Evolutionary conservation across 1,140 invertebrate genomes (phyloP).

Genomic region (Papilio machaon): DNA sequence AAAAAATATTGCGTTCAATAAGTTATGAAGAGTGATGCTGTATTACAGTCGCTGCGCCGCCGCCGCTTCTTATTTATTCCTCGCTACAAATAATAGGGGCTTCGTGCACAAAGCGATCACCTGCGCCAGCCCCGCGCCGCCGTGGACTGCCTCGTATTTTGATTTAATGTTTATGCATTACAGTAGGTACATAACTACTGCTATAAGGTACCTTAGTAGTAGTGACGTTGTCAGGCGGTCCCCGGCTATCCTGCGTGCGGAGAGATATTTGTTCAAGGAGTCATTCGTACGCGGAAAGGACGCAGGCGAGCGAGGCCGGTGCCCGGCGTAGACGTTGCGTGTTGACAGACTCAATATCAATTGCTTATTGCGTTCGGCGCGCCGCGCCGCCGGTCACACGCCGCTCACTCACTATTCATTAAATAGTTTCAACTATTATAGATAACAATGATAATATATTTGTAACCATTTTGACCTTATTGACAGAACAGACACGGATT

Average conservation of each 20-base stretch:
- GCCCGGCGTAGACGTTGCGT: no score
- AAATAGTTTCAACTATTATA: not conserved
- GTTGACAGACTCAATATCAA: conserved; percentile 34
- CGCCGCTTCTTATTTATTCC: not conserved
- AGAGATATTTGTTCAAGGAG: no score
- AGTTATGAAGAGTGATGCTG: not conserved
- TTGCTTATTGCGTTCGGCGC: conserved; percentile 10
- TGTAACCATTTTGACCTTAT: no score
- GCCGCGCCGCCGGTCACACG: conserved; percentile 15
- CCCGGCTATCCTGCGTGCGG: no score
- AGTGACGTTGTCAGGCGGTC: no score
- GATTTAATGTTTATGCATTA: not conserved
- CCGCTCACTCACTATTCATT: not conserved
- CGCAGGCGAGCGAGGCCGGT: not conserved
- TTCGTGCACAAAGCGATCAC: conserved; percentile 6
- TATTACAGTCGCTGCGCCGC: not conserved
- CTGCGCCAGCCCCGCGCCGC: not conserved
- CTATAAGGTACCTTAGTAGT: no score
- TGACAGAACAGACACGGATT: no score
- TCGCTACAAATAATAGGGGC: conserved; percentile 25
- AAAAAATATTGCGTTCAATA: no score
- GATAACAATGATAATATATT: no score
- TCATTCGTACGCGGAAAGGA: not conserved
- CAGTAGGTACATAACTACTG: no score
- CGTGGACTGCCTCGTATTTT: not conserved